Percentiles rank a stretch among this genome's conserved stretches.
Evolutionary conservation across 2,888 invertebrate genomes (phyloP).

Genomic region (Euphydryas editha): DNA sequence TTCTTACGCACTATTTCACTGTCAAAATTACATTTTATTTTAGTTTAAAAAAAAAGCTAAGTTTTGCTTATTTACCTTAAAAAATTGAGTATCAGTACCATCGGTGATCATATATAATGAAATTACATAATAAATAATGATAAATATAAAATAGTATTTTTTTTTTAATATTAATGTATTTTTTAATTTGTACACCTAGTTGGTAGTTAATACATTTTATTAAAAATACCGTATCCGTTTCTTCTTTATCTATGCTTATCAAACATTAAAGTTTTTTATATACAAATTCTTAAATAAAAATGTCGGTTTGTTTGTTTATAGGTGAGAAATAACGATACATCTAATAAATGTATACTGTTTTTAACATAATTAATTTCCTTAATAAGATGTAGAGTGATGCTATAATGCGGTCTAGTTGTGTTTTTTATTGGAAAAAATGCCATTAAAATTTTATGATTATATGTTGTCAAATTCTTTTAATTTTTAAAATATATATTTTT

Average conservation of each 20-base stretch:
- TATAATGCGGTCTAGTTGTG: background rate
- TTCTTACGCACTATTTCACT: no score
- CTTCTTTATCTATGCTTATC: background rate
- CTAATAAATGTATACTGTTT: background rate
- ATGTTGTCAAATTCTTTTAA: background rate
- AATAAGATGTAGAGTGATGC: constrained; percentile 12
- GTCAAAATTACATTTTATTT: no score
- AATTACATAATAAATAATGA: no score
- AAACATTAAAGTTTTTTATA: constrained; percentile 14
- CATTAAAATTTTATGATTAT: background rate
- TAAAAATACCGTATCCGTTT: constrained; percentile 6
- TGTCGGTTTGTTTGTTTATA: constrained; percentile 13
- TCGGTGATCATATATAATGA: no score
- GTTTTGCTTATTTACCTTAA: no score
- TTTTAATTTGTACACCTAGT: no score
- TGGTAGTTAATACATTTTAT: no score
- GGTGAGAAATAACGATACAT: constrained; percentile 18
- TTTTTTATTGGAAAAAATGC: background rate
- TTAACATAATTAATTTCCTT: constrained; percentile 11
- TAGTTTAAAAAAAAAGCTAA: no score
- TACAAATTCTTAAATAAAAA: constrained; percentile 12
- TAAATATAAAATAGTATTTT: no score
- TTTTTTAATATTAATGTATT: no score
- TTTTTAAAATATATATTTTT: background rate
- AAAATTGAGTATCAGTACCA: no score